Base-by-base conservation (phyloP, 1,140 invertebrate genomes). In the Drosophila melanogaster region DNA sequence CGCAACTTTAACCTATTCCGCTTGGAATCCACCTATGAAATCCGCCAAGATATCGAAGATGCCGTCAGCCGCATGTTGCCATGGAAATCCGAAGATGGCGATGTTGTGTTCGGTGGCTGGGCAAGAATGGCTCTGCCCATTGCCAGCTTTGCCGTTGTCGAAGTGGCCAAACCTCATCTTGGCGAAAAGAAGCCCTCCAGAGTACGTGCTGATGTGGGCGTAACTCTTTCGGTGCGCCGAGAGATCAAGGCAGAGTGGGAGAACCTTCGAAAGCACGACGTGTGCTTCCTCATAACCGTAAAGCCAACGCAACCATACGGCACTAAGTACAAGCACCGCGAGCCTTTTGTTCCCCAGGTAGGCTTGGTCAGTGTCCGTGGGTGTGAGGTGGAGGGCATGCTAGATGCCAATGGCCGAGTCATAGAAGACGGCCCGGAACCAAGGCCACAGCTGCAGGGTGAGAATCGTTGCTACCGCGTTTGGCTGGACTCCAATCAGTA, bases 171-270 rank as follows among this genome's bases (percentile, higher is more conserved):
- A 86, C 96, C 96, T 0, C 97, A 97, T 91, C 96, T 98, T 11
- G 96, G 99, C 0, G 98, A 99, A 92, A 98, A 97, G 85, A 95
- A 97, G 64, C 99, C 99, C 0, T 98, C 98, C 0, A 93, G 97
- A 61, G 99, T 99, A 0, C 94, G 97, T 44, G 98, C 98, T 41
- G 98, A 99, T 90, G 95, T 99, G 11, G 96, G 96, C 0, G 96
- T 99, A 0, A 98, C 98, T 64, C 93, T 99, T 0, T 98, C 96
- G 83, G 96, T 98, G 0, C 93, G 97, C 30, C 94, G 95, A 33
- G 97, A 99, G 86, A 97, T 99, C 30, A 98, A 99, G 93, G 94
- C 94, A 15, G 99, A 99, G 93, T 99, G 99, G 99, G 98, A 99
- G 93, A 96, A 95, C 79, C 93, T 99, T 17, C 93, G 98, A 41